Evolutionary conservation across 2,797 vertebrate genomes (phyloP).

Genomic region (Sebastes steindachneri): DNA sequence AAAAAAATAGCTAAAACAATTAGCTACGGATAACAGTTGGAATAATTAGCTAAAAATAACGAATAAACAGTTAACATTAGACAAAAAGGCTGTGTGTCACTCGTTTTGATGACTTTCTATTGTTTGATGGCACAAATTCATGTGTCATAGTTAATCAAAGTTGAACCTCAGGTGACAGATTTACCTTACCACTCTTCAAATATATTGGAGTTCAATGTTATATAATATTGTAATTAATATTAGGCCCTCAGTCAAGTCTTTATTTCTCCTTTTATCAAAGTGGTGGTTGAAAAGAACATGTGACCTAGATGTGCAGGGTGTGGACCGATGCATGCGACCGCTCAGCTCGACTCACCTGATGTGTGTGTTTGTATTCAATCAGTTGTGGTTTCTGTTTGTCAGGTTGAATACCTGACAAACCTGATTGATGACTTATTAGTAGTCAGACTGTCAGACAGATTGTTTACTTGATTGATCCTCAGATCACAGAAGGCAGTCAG

Average conservation of each 20-base stretch:
- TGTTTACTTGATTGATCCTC: constrained; percentile 21
- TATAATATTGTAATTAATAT: not conserved
- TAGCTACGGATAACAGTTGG: not conserved
- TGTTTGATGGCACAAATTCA: not conserved
- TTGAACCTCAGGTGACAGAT: not conserved
- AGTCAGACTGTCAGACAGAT: not conserved
- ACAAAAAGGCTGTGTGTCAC: not conserved
- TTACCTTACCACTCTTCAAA: not conserved
- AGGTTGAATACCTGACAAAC: constrained; percentile 16
- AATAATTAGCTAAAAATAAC: not conserved
- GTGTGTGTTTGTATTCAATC: constrained; percentile 9
- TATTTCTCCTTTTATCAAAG: not conserved
- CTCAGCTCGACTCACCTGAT: not conserved
- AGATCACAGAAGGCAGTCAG: constrained; percentile 40
- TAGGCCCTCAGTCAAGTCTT: not conserved
- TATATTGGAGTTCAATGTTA: not conserved
- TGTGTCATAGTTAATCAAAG: not conserved
- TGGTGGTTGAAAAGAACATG: not conserved
- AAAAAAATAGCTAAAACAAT: not conserved
- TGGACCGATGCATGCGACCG: not conserved
- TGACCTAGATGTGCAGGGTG: not conserved
- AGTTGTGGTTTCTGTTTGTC: constrained; percentile 27
- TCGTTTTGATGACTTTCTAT: not conserved
- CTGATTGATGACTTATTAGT: constrained; percentile 27
- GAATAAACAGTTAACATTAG: not conserved